Evolutionary conservation across 2,888 invertebrate species (phyloP).

Genomic region (Cheilosia vulpina): DNA sequence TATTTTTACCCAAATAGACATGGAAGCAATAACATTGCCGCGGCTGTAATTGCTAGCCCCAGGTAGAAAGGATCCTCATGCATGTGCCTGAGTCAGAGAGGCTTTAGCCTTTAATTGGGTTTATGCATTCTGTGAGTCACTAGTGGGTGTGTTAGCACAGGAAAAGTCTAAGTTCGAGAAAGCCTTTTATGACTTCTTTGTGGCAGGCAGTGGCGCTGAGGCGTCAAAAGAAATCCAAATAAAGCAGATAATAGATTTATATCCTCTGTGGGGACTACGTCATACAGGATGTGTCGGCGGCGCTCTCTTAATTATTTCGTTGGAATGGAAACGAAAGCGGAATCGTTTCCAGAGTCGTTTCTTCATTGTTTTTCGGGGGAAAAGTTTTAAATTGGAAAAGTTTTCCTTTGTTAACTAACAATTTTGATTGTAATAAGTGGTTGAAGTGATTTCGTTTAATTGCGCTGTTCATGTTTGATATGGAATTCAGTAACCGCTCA

Average conservation of each 20-base stretch:
- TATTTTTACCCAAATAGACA: constrained; percentile 35
- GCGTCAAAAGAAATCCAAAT: constrained; percentile 5
- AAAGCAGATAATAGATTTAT: not conserved
- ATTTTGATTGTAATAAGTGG: constrained; percentile 72
- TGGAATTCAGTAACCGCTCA: constrained; percentile 20
- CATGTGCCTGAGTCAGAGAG: not conserved
- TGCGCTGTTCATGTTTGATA: constrained; percentile 65
- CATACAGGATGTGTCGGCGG: constrained; percentile 52
- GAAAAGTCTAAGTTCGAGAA: not conserved
- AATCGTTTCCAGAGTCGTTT: constrained; percentile 14
- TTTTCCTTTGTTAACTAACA: constrained; percentile 65
- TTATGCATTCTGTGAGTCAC: constrained; percentile 52
- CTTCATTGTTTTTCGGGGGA: constrained; percentile 61
- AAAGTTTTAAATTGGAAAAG: constrained; percentile 72
- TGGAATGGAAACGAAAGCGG: constrained; percentile 44
- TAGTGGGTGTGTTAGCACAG: constrained; percentile 3
- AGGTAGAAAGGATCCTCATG: constrained; percentile 51
- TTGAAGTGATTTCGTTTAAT: constrained; percentile 73
- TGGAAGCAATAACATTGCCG: constrained; percentile 63
- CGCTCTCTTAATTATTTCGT: constrained; percentile 65
- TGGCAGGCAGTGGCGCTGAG: not conserved
- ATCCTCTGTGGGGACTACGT: constrained; percentile 28
- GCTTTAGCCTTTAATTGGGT: constrained; percentile 51
- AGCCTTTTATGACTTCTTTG: not conserved
- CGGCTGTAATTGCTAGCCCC: constrained; percentile 60